Base-by-base conservation (phyloP, 2,888 invertebrate species). In the Baronia brevicornis region DNA sequence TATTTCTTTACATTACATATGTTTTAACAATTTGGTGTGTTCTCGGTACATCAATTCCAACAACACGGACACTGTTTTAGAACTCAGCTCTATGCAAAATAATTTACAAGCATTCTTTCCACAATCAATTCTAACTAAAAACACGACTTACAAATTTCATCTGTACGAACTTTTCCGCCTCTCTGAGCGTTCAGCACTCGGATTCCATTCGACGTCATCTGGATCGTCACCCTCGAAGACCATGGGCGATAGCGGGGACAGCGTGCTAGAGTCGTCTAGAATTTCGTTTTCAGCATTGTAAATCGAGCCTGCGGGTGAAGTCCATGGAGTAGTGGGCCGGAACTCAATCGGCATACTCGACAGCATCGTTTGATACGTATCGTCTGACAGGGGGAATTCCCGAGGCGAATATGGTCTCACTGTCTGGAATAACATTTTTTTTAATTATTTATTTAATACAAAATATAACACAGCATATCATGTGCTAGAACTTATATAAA, bases 151-250 rank as follows among this genome's bases (percentile, higher is more conserved):
- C 11, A 24, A 19, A 28, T 24, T 51, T 66, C 51, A 79, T 42
- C 71, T 70, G 39, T 72, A 65, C 1, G 60, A 42, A 28, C 54
- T 59, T 28, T 65, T 72, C 14, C 77, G 51, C 2, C 64, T 46
- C 2, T 77, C 78, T 0, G 38, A 24, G 14, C 61, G 67, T 32
- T 71, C 86, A 1, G 62, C 62, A 28, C 71, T 54, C 2, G 82
- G 87, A 9, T 88, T 89, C 95, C 95, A 95, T 61, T 94, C 94
- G 3, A 90, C 91, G 79, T 94, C 94, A 63, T 94, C 93, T 12
- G 94, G 94, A 72, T 94, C 94, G 60, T 93, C 93, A 47, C 91
- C 91, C 43, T 92, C 92, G 74, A 77, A 73, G 8, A 60, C 42
- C 1, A 59, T 33, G 1, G 65, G 61, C 0, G 80, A 70, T 18